Base-by-base conservation (phyloP, 2,113 vertebrate species). In the Gadus macrocephalus region DNA sequence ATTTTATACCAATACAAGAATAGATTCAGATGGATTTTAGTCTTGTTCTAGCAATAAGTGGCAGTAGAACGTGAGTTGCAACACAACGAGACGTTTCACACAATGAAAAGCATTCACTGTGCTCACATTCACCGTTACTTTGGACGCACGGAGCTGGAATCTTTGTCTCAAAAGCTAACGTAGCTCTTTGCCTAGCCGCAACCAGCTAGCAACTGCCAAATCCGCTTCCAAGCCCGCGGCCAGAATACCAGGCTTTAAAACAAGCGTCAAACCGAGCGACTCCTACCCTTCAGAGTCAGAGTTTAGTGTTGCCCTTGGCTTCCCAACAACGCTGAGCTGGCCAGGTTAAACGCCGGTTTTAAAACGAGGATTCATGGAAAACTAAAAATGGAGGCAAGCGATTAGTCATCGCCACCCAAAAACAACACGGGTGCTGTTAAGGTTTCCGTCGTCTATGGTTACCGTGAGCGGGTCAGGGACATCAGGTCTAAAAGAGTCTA, bases 231-330 rank as follows among this genome's bases (percentile, higher is more conserved):
- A 16, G 17, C 49, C 17, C 42, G 42, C 42, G 8, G 5, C 65
- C 42, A 42, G 2, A 75, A 67, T 7, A 59, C 22, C 63, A 62
- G 63, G 20, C 68, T 64, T 22, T 31, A 63, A 77, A 83, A 66
- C 28, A 14, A 80, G 72, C 35, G 19, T 75, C 66, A 67, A 62
- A 70, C 66, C 76, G 67, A 83, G 72, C 56, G 64, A 62, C 73
- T 66, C 38, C 22, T 60, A 11, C 49, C 53, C 74, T 67, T 16
- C 17, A 38, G 62, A 22, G 25, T 25, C 25, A 25, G 25, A 25
- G 25, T 25, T 25, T 25, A n/a, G 35, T 66, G 60, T 61, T 55
- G 62, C 28, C 68, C 8, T 76, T 80, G 80, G 86, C 76, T 66
- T 68, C 19, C 5, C 42, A 74, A 84, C 79, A 81, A 76, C 62